Evolutionary conservation across 1,140 invertebrate species (phyloP).

Genomic region (Anoplolepis gracilipes): DNA sequence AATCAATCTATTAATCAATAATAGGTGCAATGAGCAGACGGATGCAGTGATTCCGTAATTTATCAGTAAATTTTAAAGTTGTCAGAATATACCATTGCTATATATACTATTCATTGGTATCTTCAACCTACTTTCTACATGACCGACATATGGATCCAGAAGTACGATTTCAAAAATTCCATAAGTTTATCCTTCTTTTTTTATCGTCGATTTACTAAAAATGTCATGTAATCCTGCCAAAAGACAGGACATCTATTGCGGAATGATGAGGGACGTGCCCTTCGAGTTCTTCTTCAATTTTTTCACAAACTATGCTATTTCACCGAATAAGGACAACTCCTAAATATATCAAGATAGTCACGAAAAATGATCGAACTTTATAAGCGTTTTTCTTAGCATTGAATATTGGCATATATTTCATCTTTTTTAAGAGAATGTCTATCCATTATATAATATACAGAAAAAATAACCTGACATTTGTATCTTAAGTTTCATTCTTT

Average conservation of each 20-base stretch:
- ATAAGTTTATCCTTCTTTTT: slow-evolving; percentile 41
- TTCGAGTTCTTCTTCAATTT: slow-evolving; percentile 1
- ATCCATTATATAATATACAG: neutral
- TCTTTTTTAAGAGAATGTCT: neutral
- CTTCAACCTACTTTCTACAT: slow-evolving; percentile 41
- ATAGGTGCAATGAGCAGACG: neutral
- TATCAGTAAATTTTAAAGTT: slow-evolving; percentile 74
- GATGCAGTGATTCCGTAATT: slow-evolving; percentile 57
- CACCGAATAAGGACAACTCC: neutral
- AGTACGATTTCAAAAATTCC: slow-evolving; percentile 60
- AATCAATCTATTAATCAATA: neutral
- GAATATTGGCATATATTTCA: neutral
- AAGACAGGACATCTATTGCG: slow-evolving; percentile 12
- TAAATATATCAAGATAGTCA: slow-evolving; percentile 31
- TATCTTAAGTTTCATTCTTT: neutral
- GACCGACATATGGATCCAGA: slow-evolving; percentile 39
- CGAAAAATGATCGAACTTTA: neutral
- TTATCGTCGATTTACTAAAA: slow-evolving; percentile 26
- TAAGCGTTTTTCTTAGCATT: neutral
- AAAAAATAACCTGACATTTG: neutral
- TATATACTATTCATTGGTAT: slow-evolving; percentile 12
- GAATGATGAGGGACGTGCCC: slow-evolving; percentile 8
- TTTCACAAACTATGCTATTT: slow-evolving; percentile 5
- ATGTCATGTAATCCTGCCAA: slow-evolving; percentile 37
- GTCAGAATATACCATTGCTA: slow-evolving; percentile 60